These are phyloP conservation scores for Dendrolimus punctatus DNA, from an alignment of 1,140 invertebrate genomes.

Conservation along the genomic window DNA sequence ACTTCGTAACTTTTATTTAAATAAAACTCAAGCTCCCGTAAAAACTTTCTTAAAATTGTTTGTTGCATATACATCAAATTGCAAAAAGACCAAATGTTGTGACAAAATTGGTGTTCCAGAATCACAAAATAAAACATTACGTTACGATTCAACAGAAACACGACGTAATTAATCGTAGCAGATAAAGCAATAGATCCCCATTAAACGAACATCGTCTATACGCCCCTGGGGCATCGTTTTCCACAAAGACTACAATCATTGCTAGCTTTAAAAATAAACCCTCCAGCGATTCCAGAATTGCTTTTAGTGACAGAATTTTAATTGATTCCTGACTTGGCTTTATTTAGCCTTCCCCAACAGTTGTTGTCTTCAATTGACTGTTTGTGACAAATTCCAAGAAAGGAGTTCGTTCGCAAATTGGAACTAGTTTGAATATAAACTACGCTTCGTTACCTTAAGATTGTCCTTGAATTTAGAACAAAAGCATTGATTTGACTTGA, in stretches of 20 bases:
- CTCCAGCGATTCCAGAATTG: constrained; percentile 20
- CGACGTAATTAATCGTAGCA: constrained; percentile 48
- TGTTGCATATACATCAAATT: neutral
- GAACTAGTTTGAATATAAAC: too few species aligned
- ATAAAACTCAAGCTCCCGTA: too few species aligned
- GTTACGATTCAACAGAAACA: constrained; percentile 11
- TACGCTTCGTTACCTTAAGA: too few species aligned
- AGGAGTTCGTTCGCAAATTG: neutral
- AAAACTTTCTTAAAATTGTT: too few species aligned
- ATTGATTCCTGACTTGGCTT: constrained; percentile 26
- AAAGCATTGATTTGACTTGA: too few species aligned
- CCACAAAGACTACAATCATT: constrained; percentile 29
- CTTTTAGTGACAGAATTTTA: constrained; percentile 34
- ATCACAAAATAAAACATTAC: too few species aligned
- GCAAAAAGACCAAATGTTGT: neutral
- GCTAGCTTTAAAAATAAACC: constrained; percentile 44
- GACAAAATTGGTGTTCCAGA: too few species aligned
- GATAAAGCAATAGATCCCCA: constrained; percentile 53
- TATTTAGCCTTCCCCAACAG: constrained; percentile 2
- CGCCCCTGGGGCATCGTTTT: constrained; percentile 34
- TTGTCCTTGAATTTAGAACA: too few species aligned
- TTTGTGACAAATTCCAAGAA: constrained; percentile 4
- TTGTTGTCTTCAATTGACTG: constrained; percentile 1
- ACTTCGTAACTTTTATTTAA: too few species aligned
- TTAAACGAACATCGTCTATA: constrained; percentile 46